Evolutionary conservation across 2,797 vertebrate species (phyloP).

Genomic region (Erethizon dorsatum): DNA sequence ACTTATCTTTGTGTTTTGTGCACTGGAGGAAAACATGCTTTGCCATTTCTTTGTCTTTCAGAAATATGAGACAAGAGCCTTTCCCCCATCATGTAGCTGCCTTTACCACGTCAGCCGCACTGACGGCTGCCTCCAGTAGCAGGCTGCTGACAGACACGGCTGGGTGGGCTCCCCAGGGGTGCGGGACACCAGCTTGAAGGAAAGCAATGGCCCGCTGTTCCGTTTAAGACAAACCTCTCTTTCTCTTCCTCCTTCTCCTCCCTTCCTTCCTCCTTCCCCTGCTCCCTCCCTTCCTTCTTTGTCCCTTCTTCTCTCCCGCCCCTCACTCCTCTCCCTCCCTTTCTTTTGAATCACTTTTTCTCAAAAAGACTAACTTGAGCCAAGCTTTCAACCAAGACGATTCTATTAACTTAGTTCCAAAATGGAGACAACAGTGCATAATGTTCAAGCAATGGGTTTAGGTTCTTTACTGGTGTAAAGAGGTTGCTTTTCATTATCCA

Average conservation of each 20-base stretch:
- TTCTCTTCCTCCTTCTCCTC: too few species aligned
- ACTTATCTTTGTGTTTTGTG: slow-evolving; percentile 71
- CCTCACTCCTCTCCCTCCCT: background rate
- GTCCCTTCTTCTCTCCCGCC: background rate
- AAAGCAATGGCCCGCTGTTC: slow-evolving; percentile 43
- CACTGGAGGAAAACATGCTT: slow-evolving; percentile 72
- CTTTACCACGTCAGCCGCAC: slow-evolving; percentile 49
- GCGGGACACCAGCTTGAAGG: slow-evolving; percentile 72
- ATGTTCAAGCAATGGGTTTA: slow-evolving; percentile 44
- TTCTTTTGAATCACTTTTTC: slow-evolving; percentile 1
- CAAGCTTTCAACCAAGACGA: slow-evolving; percentile 66
- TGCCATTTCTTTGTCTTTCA: slow-evolving; percentile 81
- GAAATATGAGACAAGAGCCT: slow-evolving; percentile 75
- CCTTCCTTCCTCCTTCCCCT: background rate
- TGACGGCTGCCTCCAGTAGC: slow-evolving; percentile 47
- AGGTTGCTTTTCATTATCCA: slow-evolving; percentile 12
- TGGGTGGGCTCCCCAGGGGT: slow-evolving; percentile 49
- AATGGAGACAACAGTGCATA: slow-evolving; percentile 40
- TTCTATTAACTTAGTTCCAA: slow-evolving; percentile 62
- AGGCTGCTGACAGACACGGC: slow-evolving; percentile 34
- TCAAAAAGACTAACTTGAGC: slow-evolving; percentile 64
- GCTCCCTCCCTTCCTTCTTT: background rate
- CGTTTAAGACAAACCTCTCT: background rate
- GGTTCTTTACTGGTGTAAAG: slow-evolving; percentile 67
- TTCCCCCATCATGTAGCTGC: slow-evolving; percentile 73